Percentiles rank a stretch among this genome's conserved stretches.
Evolutionary conservation across 2,113 vertebrate species (phyloP).

Genomic region (Perca fluviatilis): DNA sequence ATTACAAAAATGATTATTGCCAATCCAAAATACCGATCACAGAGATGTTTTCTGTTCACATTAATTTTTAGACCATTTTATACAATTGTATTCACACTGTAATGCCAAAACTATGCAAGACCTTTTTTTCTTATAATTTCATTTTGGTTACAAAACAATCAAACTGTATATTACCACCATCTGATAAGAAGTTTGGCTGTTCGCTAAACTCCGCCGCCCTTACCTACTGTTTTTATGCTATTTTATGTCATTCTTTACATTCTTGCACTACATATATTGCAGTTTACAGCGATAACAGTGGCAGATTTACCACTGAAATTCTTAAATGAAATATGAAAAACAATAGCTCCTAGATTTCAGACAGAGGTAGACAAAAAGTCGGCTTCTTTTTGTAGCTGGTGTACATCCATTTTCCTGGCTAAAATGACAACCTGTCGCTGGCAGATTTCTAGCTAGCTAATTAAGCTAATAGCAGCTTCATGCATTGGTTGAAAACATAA

Average conservation of each 20-base stretch:
- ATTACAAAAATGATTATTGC: neutral
- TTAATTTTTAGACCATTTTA: no score
- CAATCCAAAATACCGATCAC: neutral
- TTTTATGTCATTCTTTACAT: neutral
- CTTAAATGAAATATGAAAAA: neutral
- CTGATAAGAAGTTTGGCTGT: neutral
- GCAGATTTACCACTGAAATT: neutral
- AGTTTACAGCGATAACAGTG: neutral
- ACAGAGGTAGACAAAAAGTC: neutral
- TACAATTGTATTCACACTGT: neutral
- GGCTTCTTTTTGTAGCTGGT: no score
- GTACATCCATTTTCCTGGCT: neutral
- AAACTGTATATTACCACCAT: neutral
- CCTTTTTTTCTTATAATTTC: neutral
- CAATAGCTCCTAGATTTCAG: neutral
- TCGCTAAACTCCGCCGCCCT: rapidly evolving
- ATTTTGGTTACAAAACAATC: neutral
- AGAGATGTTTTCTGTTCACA: neutral
- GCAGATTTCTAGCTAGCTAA: neutral
- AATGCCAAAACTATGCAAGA: neutral
- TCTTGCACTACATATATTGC: neutral
- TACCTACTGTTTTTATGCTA: neutral
- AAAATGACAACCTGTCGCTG: neutral
- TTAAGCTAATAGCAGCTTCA: neutral
- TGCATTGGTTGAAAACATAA: no score